Evolutionary conservation across 2,888 invertebrate species (phyloP), one percentile per base, ranked within the genome.

Genomic region (Dryococelus australis): DNA sequence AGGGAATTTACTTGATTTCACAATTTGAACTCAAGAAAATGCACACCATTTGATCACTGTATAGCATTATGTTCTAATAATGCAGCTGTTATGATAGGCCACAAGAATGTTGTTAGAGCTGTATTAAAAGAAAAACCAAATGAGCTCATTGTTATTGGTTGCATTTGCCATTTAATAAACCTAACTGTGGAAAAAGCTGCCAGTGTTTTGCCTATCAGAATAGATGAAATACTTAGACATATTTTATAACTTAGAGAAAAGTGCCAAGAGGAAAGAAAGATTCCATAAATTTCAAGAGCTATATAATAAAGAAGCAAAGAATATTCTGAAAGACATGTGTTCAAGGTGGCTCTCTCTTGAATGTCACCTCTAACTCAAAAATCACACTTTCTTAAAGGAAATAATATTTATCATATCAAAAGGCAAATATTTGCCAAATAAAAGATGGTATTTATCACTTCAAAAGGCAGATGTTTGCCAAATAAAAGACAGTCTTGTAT

Each of bases 151-250:
- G 83, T 83, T 28, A 28, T 83, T 83, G 83, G 27, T 28, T 5
- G 35, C 83, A 28, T 26, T 27, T 83, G 83, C 43, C 27, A 83
- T 83, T 26, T 83, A 28, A 83, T 83, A 28, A 83, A 83, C 12
- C 35, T 43, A 20, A 9, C 28, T 5, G 83, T 26, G 27, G 83
- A 27, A 28, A 83, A 83, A 83, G 28, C 83, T 83, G 8, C 24
- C 16, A 24, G 28, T 28, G 16, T 9, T 83, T 83, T 83, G 83
- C 83, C 83, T 20, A 83, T 83, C 20, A 83, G 24, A 83, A 83
- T 83, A 28, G 83, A 83, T 83, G 35, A 83, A 28, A 83, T 83
- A 28, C 83, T 83, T 28, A 8, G 83, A 83, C 35, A 28, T 43
- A 28, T 83, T 83, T 28, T 83, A 83, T 83, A 28, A 28, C 83